Evolutionary conservation across 2,797 vertebrate species (phyloP).

Genomic region (Macropodus opercularis): DNA sequence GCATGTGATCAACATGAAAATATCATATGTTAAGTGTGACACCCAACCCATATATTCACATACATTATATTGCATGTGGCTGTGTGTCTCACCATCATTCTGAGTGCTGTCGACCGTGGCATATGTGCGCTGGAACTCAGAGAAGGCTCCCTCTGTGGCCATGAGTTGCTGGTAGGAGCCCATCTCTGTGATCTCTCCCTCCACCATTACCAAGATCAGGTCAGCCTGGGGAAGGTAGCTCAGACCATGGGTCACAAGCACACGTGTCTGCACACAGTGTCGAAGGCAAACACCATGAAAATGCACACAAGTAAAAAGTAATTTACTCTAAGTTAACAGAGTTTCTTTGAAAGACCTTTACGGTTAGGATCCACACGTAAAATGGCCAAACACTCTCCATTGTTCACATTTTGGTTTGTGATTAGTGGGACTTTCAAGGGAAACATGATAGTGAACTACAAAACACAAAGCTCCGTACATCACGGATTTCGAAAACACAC

Average conservation of each 20-base stretch:
- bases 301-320: neutral
- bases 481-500: constrained; percentile 73
- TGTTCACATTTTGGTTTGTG: neutral
- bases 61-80: too few relatives aligned
- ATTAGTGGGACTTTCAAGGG: too few relatives aligned
- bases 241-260: constrained; percentile 91
- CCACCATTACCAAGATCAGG: constrained; percentile 90
- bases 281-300: neutral
- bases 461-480: too few relatives aligned
- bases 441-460: too few relatives aligned
- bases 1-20: too few relatives aligned
- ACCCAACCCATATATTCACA: too few relatives aligned
- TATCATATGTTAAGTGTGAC: too few relatives aligned
- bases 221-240: constrained; percentile 89
- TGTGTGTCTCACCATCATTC: constrained; percentile 71
- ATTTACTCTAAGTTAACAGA: neutral
- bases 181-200: constrained; percentile 92
- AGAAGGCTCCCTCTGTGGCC: constrained; percentile 86
- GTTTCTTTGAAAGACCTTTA: neutral
- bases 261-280: constrained; percentile 81
- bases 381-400: neutral
- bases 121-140: constrained; percentile 89
- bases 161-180: constrained; percentile 93
- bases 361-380: neutral
- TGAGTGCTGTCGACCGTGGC: constrained; percentile 81